phyloP scores from a whole-genome alignment of 2,113 vertebrate genomes.

The Rhipidura dahli region DNA sequence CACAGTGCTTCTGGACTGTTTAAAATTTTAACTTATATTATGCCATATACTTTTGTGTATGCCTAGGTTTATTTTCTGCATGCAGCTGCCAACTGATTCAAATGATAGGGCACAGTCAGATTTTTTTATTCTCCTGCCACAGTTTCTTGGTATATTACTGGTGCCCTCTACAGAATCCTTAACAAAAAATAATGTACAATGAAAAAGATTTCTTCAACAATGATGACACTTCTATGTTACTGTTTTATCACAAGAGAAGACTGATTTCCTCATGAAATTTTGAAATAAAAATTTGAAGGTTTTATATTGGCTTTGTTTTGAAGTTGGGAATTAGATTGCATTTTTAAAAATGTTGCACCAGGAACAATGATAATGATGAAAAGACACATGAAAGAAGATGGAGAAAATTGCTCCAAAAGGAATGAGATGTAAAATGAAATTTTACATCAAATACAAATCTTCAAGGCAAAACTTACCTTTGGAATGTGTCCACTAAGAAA shows the following conservation, averaged over 20 bases:
- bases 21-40: background rate
- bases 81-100: background rate
- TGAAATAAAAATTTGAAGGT: background rate
- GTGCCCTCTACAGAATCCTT: constrained; percentile 12
- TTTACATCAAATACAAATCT: background rate
- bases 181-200: background rate
- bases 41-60: background rate
- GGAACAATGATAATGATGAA: background rate
- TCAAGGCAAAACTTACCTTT: background rate
- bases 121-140: background rate
- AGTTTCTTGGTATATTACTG: background rate
- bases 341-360: background rate
- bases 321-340: background rate
- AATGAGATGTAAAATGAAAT: background rate
- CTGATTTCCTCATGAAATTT: background rate
- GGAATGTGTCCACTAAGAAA: background rate
- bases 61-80: background rate
- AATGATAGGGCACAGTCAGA: background rate
- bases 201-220: background rate
- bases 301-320: background rate
- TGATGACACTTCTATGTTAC: background rate
- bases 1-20: background rate
- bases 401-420: background rate
- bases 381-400: background rate
- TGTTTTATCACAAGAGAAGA: background rate